Base-by-base conservation (phyloP, 2,113 vertebrate species). In the Apteryx mantelli region DNA sequence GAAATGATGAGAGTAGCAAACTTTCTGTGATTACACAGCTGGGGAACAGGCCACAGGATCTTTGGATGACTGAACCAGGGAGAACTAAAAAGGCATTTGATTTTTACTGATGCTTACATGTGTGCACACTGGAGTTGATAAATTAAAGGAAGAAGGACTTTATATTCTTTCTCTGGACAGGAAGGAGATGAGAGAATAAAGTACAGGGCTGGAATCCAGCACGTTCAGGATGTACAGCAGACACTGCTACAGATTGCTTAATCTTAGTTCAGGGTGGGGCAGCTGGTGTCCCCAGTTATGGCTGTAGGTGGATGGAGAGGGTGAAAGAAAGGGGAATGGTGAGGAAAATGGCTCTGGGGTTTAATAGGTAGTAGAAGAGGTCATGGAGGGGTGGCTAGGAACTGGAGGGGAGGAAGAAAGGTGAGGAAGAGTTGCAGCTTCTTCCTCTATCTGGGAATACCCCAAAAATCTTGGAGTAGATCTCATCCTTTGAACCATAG, bases 1-100 rank as follows among this genome's bases (percentile, higher is more conserved):
- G 83, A 93, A 96, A 86, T 86, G 80, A 95, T 95, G 82, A 95
- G 85, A 89, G 48, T 53, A 95, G 96, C 83, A 95, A 95, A 96
- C 88, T 86, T 97, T 94, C 86, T 76, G 25, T 96, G 92, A 95
- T 96, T 96, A 93, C 64, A 86, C 77, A 91, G 69, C 80, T 97
- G 88, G 46, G 77, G 60, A 94, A 94, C 74, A 92, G 73, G 77
- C n/a, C 28, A 68, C 88, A 69, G 77, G 94, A 96, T 95, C 86
- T 93, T 75, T 56, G 56, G 65, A 85, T 82, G 95, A 86, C 86
- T 93, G 83, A 94, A 83, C 24, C 34, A 84, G 10, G 32, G 16
- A 73, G 42, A 93, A 82, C 64, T 84, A 44, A 85, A 93, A 94
- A 90, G 85, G 26, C 68, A 46, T 80, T 93, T 93, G 64, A 73